Percentiles rank a stretch among this genome's conserved stretches.
phyloP scores from a whole-genome alignment of 2,797 vertebrate genomes.

The Dipus sagitta region DNA sequence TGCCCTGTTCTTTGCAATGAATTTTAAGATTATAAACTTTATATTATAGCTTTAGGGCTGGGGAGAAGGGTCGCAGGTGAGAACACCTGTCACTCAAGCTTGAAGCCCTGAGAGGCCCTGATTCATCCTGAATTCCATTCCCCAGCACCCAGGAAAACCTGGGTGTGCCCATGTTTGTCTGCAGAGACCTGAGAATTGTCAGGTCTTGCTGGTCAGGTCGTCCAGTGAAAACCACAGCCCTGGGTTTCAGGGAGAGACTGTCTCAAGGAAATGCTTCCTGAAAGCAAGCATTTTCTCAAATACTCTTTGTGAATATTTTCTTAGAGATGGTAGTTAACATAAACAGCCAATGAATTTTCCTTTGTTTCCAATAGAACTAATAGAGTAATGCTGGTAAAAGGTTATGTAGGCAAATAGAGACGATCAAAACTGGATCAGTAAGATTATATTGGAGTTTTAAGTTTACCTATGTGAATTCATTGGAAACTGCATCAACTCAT shows the following conservation, averaged over 20 bases:
- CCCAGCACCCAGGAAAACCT: no score
- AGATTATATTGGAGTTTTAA: conserved; percentile 14
- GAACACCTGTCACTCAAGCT: no score
- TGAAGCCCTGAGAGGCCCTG: no score
- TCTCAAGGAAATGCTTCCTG: not conserved
- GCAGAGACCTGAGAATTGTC: no score
- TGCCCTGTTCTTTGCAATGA: not conserved
- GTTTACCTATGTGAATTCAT: conserved; percentile 13
- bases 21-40: not conserved
- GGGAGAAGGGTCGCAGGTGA: no score
- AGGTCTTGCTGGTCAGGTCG: no score
- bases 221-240: no score
- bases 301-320: not conserved
- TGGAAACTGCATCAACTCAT: conserved; percentile 20
- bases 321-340: not conserved
- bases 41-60: not conserved
- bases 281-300: not conserved
- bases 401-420: conserved; percentile 9
- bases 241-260: no score
- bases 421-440: not conserved
- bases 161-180: no score
- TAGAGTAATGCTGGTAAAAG: not conserved
- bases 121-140: no score
- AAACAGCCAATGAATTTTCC: not conserved
- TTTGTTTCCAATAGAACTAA: not conserved